Evolutionary conservation across 1,140 invertebrate genomes (phyloP), one percentile per base, ranked within the genome.

Genomic region (Acromyrmex heyeri): DNA sequence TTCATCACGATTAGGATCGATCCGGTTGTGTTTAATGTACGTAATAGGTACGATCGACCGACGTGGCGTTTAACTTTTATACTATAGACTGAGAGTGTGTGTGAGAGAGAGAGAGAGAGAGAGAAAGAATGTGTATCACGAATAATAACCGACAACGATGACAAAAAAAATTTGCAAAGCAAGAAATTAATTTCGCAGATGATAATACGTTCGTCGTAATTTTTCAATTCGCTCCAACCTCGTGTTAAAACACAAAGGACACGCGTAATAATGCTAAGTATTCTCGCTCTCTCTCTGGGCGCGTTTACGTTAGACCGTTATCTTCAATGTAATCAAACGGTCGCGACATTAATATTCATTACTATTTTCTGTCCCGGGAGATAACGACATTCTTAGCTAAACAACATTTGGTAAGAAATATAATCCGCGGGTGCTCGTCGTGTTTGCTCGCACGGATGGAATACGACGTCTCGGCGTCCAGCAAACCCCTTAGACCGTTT

Each of bases 1-100:
- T 83, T 83, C 79, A 61, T 83, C 79, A 57, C 79, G 69, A 83
- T 83, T 83, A 83, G 69, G n/a, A 83, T 83, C 69, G 79, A 83
- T 62, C 69, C 79, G 27, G 14, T 61, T 14, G 7, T 70, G 69
- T 83, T 83, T 83, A 75, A 57, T 69, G 27, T 73, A 48, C 30
- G 27, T 48, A 62, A 73, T 30, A 18, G 48, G 14, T 50, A 44
- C 27, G n/a, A 83, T 59, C 70, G 79, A 75, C 21, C 79, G 55
- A 61, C 10, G 53, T 30, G 34, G 79, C 69, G 38, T 83, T 83
- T 75, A 83, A 83, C 69, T 83, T 50, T 16, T 2, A 8, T 50
- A 55, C 12, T 34, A 10, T 6, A 48, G 44, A 10, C 0, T 38
- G 27, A n/a, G 27, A 44, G n/a, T 8, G 3, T 30, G 2, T 8